A percentile compares a stretch with the other conserved stretches of the same genome.
Conservation (phyloP, 1,140 invertebrate genomes). For the Melipona quadrifasciata region DNA sequence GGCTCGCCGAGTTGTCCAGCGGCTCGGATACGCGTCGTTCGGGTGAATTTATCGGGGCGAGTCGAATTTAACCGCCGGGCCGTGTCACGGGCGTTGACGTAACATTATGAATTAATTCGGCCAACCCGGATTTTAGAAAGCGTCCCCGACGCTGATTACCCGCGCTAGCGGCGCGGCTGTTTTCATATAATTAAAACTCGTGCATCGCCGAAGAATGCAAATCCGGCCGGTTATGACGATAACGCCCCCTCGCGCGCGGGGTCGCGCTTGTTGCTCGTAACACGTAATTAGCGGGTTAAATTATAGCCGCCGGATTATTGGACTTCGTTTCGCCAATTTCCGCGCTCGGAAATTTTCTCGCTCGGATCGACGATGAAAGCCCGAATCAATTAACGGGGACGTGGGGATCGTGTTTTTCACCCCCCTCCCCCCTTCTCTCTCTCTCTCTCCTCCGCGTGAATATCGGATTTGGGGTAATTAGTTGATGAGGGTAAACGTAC, state of each 20-base stretch:
- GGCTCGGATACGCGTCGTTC: slow-evolving; percentile 19
- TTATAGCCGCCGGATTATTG: slow-evolving; percentile 13
- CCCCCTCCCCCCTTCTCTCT: not conserved
- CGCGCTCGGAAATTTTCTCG: not conserved
- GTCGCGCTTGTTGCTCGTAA: not conserved
- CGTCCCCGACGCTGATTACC: slow-evolving; percentile 24
- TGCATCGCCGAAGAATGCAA: slow-evolving; percentile 13
- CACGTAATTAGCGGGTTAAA: slow-evolving; percentile 29
- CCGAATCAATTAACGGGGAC: not conserved
- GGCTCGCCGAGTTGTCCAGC: not conserved
- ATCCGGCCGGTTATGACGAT: slow-evolving; percentile 27
- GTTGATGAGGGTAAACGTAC: not conserved
- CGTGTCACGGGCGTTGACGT: slow-evolving; percentile 14
- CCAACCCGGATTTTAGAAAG: slow-evolving; percentile 32
- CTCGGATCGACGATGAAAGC: not conserved
- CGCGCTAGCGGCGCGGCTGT: slow-evolving; percentile 18
- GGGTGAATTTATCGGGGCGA: slow-evolving; percentile 26
- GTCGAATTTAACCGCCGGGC: slow-evolving; percentile 25
- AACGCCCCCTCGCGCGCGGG: not conserved
- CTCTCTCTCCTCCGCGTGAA: too few relatives aligned
- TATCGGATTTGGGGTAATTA: not conserved
- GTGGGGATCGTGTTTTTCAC: too few relatives aligned
- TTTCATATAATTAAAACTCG: slow-evolving; percentile 53
- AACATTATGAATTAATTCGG: slow-evolving; percentile 39
- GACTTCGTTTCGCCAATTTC: not conserved